Base-by-base conservation (phyloP, 2,797 vertebrate genomes). In the Enteromius unitaeniatus region DNA sequence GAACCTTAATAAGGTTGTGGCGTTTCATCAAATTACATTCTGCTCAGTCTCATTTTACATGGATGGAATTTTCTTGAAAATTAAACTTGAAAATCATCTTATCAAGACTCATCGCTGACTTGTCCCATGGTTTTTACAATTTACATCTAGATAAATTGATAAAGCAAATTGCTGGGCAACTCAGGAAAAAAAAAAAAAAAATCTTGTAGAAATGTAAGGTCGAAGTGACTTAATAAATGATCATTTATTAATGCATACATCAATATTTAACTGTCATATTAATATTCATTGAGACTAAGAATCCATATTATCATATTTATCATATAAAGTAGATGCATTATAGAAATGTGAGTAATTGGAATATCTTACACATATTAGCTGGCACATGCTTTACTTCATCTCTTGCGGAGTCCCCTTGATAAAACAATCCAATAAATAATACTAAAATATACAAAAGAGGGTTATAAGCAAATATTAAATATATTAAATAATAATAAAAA, bases 161-260 rank as follows among this genome's bases (percentile, higher is more conserved):
- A 82, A 81, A 87, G 85, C 79, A 86, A 85, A 87, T 78, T 58
- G 78, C 84, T 85, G 80, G 75, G 45, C 34, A 82, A 85, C 79
- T 68, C 70, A 72, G 79, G 85, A 86, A 84, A 87, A 82, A 84
- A 82, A 85, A 86, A 80, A 84, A 80, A 5, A 0, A 34, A 34
- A 34, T 5, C n/a, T 70, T 64, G 55, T 53, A 83, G 73, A 87
- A 81, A 89, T 89, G 70, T 79, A 86, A 87, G 82, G 85, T 81
- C 72, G 75, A 68, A 77, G 78, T 17, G 84, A 84, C 70, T 89
- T 89, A 89, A 88, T 91, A 89, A 88, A 86, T 87, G 31, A 90
- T 90, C 84, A 89, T 89, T 90, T 89, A 89, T 90, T 90, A 84
- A 92, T 91, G 76, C 45, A 55, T 55, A 51, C 31, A 88, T 91